Base-by-base conservation (phyloP, 2,797 vertebrate genomes). In the Coilia nasus region DNA sequence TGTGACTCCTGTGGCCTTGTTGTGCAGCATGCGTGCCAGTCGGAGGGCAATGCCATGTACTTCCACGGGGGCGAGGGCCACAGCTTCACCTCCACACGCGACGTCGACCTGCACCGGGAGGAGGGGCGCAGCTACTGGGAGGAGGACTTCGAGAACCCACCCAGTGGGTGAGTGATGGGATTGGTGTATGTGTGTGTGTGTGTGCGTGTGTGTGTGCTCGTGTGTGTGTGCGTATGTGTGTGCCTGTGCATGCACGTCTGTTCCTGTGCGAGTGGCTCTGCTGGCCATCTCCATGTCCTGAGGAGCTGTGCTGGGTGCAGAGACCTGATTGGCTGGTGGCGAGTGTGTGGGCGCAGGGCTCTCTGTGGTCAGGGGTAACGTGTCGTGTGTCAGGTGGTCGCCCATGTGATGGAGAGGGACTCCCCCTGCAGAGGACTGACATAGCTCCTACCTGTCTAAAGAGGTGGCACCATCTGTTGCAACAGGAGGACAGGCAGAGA, bases 1-100 rank as follows among this genome's bases (percentile, higher is more conserved):
- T 44, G 3, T 17, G 62, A 25, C 62, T 47, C 86, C n/a, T 86
- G n/a, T 84, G 10, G 31, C 82, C 71, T 15, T 64, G 47, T 89
- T 92, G 89, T 86, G 86, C 93, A 99, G 98, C 98, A 99, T 87
- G 98, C 98, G 93, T 99, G 98, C 93, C 98, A 99, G 89, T 99
- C 98, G 0, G 98, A 99, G 82, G 98, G 97, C 56, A 99, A 98
- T 83, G 92, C 97, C 86, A 94, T 99, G 93, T 99, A 98, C 93
- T 99, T 99, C 93, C 97, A 99, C 0, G 97, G 97, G 6, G 97
- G 96, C 11, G 97, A 99, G 87, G 97, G 97, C 88, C 95, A 97
- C 92, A 98, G 96, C 91, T 99, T 99, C 1, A 96, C 97, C 86
- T 95, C 97, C 85, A 98, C 98, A 46, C 95, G 96, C 82, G 98